Conservation (phyloP, 2,797 vertebrate species). For the Notolabrus celidotus region DNA sequence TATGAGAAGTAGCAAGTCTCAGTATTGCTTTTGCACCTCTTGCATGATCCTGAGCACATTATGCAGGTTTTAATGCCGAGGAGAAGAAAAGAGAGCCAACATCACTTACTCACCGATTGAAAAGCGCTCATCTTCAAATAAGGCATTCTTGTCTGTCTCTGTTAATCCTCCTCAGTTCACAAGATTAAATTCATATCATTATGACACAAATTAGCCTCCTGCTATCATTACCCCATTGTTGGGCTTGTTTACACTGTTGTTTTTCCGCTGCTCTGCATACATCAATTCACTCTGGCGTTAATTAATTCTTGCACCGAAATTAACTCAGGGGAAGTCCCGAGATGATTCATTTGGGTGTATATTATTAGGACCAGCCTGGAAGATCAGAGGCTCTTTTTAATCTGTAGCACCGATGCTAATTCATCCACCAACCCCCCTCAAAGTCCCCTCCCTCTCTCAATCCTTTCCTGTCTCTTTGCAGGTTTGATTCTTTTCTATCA, state of each 20-base stretch:
- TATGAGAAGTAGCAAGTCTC: not conserved
- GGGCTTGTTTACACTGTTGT: slow-evolving; percentile 76
- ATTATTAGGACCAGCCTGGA: slow-evolving; percentile 76
- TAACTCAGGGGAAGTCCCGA: slow-evolving; percentile 72
- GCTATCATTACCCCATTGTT: slow-evolving; percentile 65
- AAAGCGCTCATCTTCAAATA: slow-evolving; percentile 47
- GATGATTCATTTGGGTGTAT: slow-evolving; percentile 76
- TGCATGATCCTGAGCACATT: not conserved
- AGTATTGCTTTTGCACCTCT: not conserved
- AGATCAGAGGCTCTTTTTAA: slow-evolving; percentile 80
- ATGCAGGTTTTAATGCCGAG: slow-evolving; percentile 16
- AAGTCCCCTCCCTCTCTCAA: slow-evolving; percentile 24
- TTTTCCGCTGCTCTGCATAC: slow-evolving; percentile 57
- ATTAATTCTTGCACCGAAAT: slow-evolving; percentile 75
- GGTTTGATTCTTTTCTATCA: slow-evolving; percentile 63
- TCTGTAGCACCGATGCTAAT: slow-evolving; percentile 70
- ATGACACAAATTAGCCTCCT: slow-evolving; percentile 65
- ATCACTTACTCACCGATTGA: slow-evolving; percentile 5
- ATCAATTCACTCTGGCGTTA: slow-evolving; percentile 60
- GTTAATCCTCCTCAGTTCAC: slow-evolving; percentile 58
- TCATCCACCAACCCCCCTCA: slow-evolving; percentile 39
- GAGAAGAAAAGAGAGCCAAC: not conserved
- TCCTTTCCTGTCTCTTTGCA: slow-evolving; percentile 42
- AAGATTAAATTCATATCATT: slow-evolving; percentile 63
- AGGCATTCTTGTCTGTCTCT: slow-evolving; percentile 38